Evolutionary conservation across 2,797 vertebrate genomes (phyloP).

Genomic region (Thripadectes ignobilis): DNA sequence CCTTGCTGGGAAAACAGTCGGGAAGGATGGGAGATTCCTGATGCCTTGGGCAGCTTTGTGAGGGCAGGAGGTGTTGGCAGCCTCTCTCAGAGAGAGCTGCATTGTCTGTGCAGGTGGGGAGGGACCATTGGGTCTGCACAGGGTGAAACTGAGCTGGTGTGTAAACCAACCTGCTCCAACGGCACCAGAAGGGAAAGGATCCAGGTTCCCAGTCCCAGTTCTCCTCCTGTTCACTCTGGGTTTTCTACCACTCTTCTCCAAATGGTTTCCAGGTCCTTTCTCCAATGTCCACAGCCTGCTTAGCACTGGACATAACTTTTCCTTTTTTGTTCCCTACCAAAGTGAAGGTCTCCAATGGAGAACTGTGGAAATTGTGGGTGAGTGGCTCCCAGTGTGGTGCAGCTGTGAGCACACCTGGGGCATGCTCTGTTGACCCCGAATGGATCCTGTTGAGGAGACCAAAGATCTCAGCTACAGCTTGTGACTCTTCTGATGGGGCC

Average conservation of each 20-base stretch:
- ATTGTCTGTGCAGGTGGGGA: not conserved
- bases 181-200: not conserved
- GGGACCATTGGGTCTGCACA: not conserved
- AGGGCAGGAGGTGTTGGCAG: not conserved
- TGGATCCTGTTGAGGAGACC: not conserved
- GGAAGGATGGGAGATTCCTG: slow-evolving; percentile 20
- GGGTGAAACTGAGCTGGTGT: not conserved
- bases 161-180: not conserved
- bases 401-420: accelerated
- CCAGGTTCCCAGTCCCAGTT: accelerated
- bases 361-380: not conserved
- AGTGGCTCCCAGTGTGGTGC: not conserved
- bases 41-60: not conserved
- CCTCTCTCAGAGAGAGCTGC: not conserved
- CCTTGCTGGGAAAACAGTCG: not conserved
- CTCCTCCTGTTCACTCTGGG: not conserved
- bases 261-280: not conserved
- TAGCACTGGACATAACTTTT: not conserved
- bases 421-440: not conserved
- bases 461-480: not conserved
- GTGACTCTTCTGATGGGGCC: not conserved
- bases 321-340: not conserved
- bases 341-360: not conserved
- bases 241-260: not conserved
- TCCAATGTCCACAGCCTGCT: not conserved